Base-by-base conservation (phyloP, 2,797 vertebrate genomes). In the Lacerta viridis region DNA sequence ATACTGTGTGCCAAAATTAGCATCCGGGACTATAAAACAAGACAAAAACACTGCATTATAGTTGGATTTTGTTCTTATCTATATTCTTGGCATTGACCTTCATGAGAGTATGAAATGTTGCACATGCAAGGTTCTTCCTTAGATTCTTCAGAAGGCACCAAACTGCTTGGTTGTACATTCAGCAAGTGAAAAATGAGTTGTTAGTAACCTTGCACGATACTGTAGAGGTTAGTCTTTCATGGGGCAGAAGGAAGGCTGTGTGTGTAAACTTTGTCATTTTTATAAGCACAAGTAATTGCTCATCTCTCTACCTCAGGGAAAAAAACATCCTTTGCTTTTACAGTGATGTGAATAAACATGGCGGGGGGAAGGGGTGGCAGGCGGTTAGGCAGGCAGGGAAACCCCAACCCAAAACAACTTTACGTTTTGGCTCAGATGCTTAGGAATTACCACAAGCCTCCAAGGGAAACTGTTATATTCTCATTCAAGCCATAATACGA, bases 281-380 rank as follows among this genome's bases (percentile, higher is more conserved):
- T 90, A 77, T 74, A 87, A 83, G 78, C 69, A 90, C 86, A 93
- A 86, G 76, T 88, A 94, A 94, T 84, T 90, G 86, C 61, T 95
- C 80, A 55, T 77, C 91, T 94, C 88, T 86, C 88, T 87, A 90
- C 79, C 75, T 88, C 85, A 66, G 8, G 13, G 64, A 9, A 43
- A 91, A 90, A 90, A 15, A 50, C 72, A 46, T 46, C 10, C 41
- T 55, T 90, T 91, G 91, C 90, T 94, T 95, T 86, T 86, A 50
- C 85, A 66, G 76, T 77, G 84, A 72, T 36, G 72, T n/a, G 84
- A 94, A 90, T 72, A 93, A 93, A 90, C 89, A 43, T 1, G 20
- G 61, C 1, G 61, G 61, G 17, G 18, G 61, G 61, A 23, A 23
- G 61, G 0, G 61, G 20, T 55, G 50, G 50, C 50, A 55, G 4